Evolutionary conservation across 1,140 invertebrate species (phyloP), one percentile per base, ranked within the genome.

Genomic region (Drosophila micromelanica): DNA sequence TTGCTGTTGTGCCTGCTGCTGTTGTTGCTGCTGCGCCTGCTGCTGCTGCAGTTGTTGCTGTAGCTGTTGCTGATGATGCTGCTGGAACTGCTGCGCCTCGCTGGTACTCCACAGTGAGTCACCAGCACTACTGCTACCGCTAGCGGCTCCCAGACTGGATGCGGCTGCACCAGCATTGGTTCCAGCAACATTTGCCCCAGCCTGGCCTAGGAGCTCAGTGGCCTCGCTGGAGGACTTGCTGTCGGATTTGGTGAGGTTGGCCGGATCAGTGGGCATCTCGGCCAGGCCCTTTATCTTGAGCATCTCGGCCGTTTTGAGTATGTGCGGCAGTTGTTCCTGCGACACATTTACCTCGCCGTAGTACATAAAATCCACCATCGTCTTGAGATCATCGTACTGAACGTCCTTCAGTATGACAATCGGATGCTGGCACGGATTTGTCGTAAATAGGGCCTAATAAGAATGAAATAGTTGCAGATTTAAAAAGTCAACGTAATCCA

Each of bases 351-450:
- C 96, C 94, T 98, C 96, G 1, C 97, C 97, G 90, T 96, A 96
- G 91, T 98, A 98, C 95, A 98, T 98, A 91, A 98, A 98, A 79
- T 97, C 96, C 3, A 98, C 96, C 93, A 98, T 96, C 37, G 96
- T 96, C 90, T 96, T 96, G 42, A 98, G 93, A 93, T 98, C 96
- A 48, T 94, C 94, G 90, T 95, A 97, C 87, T 96, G 96, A 2
- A 98, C 96, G 93, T 98, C 97, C 91, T 97, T 97, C 13, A 98
- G 92, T 82, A 98, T 97, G 12, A 98, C 96, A 76, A 98, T 97
- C 5, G 97, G 97, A 93, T 98, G 97, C 82, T 97, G 95, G 84
- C 96, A 97, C 11, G 97, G 97, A 94, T 97, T 97, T 40, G 95
- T 94, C 20, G 95, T 95, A 80, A 97, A 97, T 49, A 97, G 90